Percentiles rank a stretch among this genome's conserved stretches.
phyloP scores from a whole-genome alignment of 2,888 invertebrate genomes.

The Steinernema hermaphroditum region DNA sequence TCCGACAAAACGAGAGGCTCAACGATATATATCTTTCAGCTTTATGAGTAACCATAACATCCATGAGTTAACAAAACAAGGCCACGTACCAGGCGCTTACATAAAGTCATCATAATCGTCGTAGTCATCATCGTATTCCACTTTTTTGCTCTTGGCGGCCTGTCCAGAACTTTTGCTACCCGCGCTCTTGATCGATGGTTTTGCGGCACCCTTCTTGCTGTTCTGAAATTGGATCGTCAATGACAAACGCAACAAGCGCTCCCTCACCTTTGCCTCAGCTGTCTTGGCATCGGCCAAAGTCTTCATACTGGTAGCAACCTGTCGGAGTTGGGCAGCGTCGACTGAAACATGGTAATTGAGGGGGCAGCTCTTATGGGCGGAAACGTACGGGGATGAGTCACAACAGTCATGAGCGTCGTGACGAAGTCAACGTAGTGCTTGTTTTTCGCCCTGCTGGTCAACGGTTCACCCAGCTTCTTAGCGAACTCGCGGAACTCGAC shows the following conservation, averaged over 20 bases:
- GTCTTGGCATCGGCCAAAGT: constrained; percentile 10
- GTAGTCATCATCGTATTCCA: not conserved
- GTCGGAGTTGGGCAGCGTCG: constrained; percentile 9
- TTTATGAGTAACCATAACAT: not conserved
- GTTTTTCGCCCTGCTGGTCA: constrained; percentile 8
- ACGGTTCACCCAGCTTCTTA: constrained; percentile 9
- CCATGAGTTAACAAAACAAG: constrained; percentile 1
- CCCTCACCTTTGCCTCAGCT: constrained; percentile 4
- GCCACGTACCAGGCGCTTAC: not conserved
- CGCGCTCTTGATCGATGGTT: constrained; percentile 17
- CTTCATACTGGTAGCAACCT: not conserved
- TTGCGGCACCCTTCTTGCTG: constrained; percentile 4
- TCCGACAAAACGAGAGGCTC: too few relatives aligned
- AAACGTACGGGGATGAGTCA: not conserved
- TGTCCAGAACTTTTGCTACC: constrained; percentile 9
- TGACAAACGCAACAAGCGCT: too few relatives aligned
- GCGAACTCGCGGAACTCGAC: constrained; percentile 13
- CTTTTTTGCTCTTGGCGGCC: constrained; percentile 1
- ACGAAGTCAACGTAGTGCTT: constrained; percentile 21
- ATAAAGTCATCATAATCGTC: constrained; percentile 24
- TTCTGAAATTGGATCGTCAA: not conserved
- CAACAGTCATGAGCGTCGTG: constrained; percentile 5
- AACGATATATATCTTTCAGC: too few relatives aligned
- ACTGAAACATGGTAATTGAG: too few relatives aligned
- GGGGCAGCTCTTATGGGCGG: too few relatives aligned